Evolutionary conservation across 1,140 invertebrate species (phyloP).

Genomic region (Scaptomyza graminum): DNA sequence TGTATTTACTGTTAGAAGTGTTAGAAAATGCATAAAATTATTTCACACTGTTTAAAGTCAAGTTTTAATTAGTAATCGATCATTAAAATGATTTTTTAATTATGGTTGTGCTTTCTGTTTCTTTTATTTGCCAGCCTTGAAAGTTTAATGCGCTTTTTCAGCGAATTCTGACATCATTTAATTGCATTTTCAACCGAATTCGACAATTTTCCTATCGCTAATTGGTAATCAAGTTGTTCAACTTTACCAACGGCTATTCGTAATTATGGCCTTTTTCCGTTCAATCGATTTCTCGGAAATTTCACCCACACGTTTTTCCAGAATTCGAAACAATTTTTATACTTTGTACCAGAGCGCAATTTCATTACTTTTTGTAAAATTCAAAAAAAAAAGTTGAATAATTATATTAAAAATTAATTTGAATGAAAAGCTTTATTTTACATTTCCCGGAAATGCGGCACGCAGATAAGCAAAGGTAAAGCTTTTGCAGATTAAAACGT

Average conservation of each 20-base stretch:
- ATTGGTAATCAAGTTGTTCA: constrained; percentile 33
- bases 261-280: constrained; percentile 16
- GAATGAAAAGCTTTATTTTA: neutral
- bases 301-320: neutral
- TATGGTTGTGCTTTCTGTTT: neutral
- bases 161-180: constrained; percentile 17
- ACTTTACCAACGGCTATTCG: constrained; percentile 26
- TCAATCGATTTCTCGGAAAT: constrained; percentile 25
- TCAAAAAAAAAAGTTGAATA: neutral
- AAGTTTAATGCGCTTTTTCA: neutral
- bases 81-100: neutral
- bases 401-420: constrained; percentile 4
- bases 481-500: constrained; percentile 6
- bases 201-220: constrained; percentile 16
- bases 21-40: too few relatives aligned
- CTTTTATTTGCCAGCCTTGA: neutral
- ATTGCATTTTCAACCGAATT: constrained; percentile 25
- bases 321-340: neutral
- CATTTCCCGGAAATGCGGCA: constrained; percentile 67
- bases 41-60: neutral
- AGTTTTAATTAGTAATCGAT: neutral
- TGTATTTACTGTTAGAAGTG: too few relatives aligned
- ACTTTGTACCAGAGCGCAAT: neutral
- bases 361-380: neutral
- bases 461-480: constrained; percentile 29